Percentiles rank a stretch among this genome's conserved stretches.
phyloP scores from a whole-genome alignment of 2,888 invertebrate genomes.

The Escarpia spicata region DNA sequence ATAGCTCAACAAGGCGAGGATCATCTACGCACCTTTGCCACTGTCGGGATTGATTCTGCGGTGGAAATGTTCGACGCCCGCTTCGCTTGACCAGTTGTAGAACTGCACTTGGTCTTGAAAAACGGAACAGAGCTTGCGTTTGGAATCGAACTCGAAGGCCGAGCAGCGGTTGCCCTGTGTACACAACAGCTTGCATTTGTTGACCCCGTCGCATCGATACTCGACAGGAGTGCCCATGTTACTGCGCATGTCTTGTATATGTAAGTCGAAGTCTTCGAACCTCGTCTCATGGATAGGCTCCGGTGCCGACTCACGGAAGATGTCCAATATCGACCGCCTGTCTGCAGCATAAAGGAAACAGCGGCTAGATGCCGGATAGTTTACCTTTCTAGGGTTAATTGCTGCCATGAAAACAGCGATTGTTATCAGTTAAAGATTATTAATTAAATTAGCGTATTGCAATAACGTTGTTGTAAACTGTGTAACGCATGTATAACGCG shows the following conservation, averaged over 20 bases:
- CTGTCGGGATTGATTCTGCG: not conserved
- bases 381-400: not conserved
- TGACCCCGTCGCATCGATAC: not conserved
- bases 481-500: too few relatives aligned
- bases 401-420: too few relatives aligned
- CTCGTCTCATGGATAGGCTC: not conserved
- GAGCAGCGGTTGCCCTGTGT: not conserved
- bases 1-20: not conserved
- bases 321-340: not conserved
- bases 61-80: not conserved
- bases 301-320: not conserved
- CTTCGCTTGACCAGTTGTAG: not conserved
- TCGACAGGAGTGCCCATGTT: not conserved
- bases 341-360: not conserved
- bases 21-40: not conserved
- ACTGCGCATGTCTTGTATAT: conserved; percentile 10
- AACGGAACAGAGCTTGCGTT: not conserved
- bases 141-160: not conserved
- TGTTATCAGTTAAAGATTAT: too few relatives aligned
- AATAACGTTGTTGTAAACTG: too few relatives aligned
- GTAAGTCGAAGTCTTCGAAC: not conserved
- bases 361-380: not conserved
- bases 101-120: not conserved
- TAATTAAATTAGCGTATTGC: too few relatives aligned
- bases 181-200: not conserved